Percentiles rank a stretch among this genome's conserved stretches.
Conservation (phyloP, 2,888 invertebrate species). For the Drosophila infuscata region DNA sequence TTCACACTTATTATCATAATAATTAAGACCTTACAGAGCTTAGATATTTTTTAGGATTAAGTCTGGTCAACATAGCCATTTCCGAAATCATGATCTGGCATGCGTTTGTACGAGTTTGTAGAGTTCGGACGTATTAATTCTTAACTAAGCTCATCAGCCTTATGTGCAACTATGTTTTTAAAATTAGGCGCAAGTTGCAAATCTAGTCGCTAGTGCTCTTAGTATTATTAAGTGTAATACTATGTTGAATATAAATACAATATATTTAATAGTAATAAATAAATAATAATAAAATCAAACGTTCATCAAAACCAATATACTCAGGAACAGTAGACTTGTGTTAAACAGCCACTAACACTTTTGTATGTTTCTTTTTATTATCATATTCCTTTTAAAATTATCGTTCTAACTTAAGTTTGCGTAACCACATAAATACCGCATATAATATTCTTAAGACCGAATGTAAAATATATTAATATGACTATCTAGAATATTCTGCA, state of each 20-base stretch:
- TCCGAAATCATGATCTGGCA: background rate
- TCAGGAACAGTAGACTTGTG: background rate
- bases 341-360: no score
- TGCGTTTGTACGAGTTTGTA: background rate
- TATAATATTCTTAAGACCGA: background rate
- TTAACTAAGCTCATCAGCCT: background rate
- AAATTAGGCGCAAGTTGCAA: background rate
- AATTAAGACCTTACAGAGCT: background rate
- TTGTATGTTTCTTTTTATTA: no score
- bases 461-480: background rate
- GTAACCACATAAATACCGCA: background rate
- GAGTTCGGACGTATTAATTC: background rate
- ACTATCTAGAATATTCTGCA: background rate
- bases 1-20: slow-evolving; percentile 27
- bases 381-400: no score
- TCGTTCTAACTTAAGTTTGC: background rate
- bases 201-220: no score
- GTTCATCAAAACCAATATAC: no score
- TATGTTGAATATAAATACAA: no score
- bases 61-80: background rate
- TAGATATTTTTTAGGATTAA: background rate
- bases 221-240: no score
- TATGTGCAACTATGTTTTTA: no score
- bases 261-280: no score
- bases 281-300: no score